A percentile compares a stretch with the other conserved stretches of the same genome.
These are phyloP conservation scores for Stratiomys singularior DNA, from an alignment of 2,888 invertebrate species.

Conservation along the genomic window DNA sequence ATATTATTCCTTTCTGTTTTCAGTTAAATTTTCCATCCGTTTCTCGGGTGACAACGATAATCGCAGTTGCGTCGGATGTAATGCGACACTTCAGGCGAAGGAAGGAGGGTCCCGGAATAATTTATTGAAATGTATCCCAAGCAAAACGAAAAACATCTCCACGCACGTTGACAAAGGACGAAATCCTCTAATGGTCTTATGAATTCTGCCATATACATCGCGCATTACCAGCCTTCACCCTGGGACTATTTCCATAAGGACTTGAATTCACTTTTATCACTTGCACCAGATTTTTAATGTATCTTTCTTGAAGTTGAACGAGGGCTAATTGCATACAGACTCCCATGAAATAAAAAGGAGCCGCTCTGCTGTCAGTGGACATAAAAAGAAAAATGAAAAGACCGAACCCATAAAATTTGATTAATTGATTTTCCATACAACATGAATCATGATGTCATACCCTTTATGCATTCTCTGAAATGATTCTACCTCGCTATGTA, in stretches of 20 bases:
- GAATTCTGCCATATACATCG: not conserved
- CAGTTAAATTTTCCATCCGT: not conserved
- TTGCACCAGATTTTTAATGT: not conserved
- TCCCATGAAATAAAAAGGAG: slow-evolving; percentile 7
- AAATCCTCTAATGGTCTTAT: slow-evolving; percentile 26
- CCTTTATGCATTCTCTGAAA: not conserved
- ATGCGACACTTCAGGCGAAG: slow-evolving; percentile 23
- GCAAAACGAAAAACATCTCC: not conserved
- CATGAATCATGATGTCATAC: slow-evolving; percentile 28
- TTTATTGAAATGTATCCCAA: slow-evolving; percentile 13
- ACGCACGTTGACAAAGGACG: not conserved
- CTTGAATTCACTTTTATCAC: slow-evolving; percentile 3
- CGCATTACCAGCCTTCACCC: not conserved
- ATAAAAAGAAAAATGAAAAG: not conserved
- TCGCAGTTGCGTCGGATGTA: slow-evolving; percentile 24
- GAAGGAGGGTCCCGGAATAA: not conserved
- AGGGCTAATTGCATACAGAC: slow-evolving; percentile 4
- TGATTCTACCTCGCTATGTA: not conserved
- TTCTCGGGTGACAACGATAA: slow-evolving; percentile 4
- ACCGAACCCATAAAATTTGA: slow-evolving; percentile 35
- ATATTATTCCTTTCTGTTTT: slow-evolving; percentile 1
- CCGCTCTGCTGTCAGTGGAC: not conserved
- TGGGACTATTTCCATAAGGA: not conserved
- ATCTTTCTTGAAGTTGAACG: slow-evolving; percentile 5
- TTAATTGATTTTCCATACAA: slow-evolving; percentile 27